Evolutionary conservation across 2,888 invertebrate species (phyloP).

Genomic region (Bellardia bayeri): DNA sequence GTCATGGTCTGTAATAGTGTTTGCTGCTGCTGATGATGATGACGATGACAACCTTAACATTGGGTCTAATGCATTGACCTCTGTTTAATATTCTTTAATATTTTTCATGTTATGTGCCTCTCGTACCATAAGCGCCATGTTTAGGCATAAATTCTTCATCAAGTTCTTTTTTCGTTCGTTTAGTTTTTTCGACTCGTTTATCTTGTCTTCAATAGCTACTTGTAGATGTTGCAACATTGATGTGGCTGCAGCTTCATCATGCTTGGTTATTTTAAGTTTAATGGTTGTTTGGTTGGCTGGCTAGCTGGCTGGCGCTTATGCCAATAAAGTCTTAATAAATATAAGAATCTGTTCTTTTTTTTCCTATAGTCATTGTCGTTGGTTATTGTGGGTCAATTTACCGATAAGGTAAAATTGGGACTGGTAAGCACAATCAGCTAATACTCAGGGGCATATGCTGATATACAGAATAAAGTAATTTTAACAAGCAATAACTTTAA

Average conservation of each 20-base stretch:
- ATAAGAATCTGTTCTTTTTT: slow-evolving; percentile 37
- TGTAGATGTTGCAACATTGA: slow-evolving; percentile 23
- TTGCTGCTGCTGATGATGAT: slow-evolving; percentile 8
- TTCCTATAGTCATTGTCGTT: slow-evolving; percentile 48
- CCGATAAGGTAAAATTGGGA: slow-evolving; percentile 61
- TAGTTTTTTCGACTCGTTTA: slow-evolving; percentile 48
- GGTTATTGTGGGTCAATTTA: slow-evolving; percentile 72
- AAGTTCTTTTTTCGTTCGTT: slow-evolving; percentile 25
- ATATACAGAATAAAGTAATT: background rate
- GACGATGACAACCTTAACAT: slow-evolving; percentile 68
- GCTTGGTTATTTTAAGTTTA: slow-evolving; percentile 5
- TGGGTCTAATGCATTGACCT: slow-evolving; percentile 68
- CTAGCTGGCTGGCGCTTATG: slow-evolving; percentile 42
- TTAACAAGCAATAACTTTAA: too few relatives aligned
- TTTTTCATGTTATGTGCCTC: slow-evolving; percentile 19
- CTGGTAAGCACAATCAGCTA: slow-evolving; percentile 50
- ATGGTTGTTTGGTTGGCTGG: slow-evolving; percentile 16
- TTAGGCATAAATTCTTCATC: slow-evolving; percentile 69
- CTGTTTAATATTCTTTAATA: slow-evolving; percentile 51
- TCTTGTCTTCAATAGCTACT: slow-evolving; percentile 64
- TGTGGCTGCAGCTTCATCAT: slow-evolving; percentile 4
- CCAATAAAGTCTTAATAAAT: slow-evolving; percentile 69
- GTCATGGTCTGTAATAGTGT: slow-evolving; percentile 22
- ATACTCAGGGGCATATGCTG: slow-evolving; percentile 35
- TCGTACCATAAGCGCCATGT: slow-evolving; percentile 64